Evolutionary conservation across 2,888 invertebrate species (phyloP).

Genomic region (Tubulanus polymorphus): DNA sequence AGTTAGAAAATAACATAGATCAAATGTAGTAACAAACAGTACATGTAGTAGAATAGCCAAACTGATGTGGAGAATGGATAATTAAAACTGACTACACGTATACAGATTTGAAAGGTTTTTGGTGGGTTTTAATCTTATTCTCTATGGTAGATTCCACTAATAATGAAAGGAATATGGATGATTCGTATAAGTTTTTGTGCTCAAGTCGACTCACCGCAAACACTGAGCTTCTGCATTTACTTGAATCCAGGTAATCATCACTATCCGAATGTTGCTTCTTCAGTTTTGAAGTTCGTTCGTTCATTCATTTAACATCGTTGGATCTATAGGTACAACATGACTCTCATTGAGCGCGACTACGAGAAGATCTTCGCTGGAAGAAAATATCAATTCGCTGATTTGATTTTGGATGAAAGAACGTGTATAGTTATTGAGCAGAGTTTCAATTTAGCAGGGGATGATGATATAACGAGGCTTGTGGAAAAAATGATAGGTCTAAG

Average conservation of each 20-base stretch:
- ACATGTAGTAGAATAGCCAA: no score
- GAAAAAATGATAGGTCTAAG: constrained; percentile 23
- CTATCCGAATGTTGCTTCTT: neutral
- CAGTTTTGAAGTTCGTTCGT: neutral
- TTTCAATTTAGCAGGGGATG: constrained; percentile 20
- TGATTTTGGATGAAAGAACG: constrained; percentile 28
- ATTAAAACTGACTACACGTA: no score
- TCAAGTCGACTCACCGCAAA: constrained; percentile 22
- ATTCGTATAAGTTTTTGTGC: constrained; percentile 14
- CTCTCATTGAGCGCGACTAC: constrained; percentile 27
- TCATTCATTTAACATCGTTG: no score
- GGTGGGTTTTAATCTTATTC: no score
- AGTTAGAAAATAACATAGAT: no score
- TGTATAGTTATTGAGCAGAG: constrained; percentile 24
- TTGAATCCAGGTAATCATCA: constrained; percentile 25
- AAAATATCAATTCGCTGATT: constrained; percentile 22
- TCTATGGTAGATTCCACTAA: no score
- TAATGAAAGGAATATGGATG: neutral
- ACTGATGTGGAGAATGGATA: no score
- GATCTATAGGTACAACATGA: constrained; percentile 26
- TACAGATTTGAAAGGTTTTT: no score
- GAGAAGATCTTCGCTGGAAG: neutral
- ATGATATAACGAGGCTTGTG: constrained; percentile 20
- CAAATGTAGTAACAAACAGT: no score
- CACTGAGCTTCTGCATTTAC: constrained; percentile 22